Conservation (phyloP, 2,113 vertebrate species). For the Ascaphus truei region DNA sequence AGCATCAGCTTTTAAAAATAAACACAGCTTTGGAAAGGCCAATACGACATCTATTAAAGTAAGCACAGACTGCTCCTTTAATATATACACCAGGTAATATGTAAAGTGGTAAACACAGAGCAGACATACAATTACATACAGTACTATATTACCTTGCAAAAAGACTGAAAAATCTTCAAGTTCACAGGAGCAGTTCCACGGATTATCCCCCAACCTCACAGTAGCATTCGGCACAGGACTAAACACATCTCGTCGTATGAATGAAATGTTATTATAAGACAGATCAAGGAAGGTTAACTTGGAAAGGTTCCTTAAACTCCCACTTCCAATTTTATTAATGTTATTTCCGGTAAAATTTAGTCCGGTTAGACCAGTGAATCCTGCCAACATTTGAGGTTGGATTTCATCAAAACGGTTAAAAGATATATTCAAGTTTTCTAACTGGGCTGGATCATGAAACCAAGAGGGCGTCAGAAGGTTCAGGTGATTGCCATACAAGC, state of each 20-base stretch:
- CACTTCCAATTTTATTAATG: slow-evolving; percentile 40
- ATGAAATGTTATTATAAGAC: slow-evolving; percentile 55
- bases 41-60: too few species aligned
- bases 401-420: slow-evolving; percentile 46
- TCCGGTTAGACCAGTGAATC: slow-evolving; percentile 38
- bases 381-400: slow-evolving; percentile 4
- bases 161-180: slow-evolving; percentile 46
- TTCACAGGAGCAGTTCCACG: slow-evolving; percentile 63
- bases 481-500: slow-evolving; percentile 48
- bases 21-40: too few species aligned
- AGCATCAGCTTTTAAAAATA: too few species aligned
- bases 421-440: slow-evolving; percentile 43
- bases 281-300: slow-evolving; percentile 51
- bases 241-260: slow-evolving; percentile 43
- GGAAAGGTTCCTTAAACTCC: slow-evolving; percentile 41
- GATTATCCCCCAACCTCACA: slow-evolving; percentile 44
- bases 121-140: not conserved
- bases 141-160: slow-evolving; percentile 50
- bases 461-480: slow-evolving; percentile 43
- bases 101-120: not conserved
- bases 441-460: slow-evolving; percentile 43
- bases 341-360: slow-evolving; percentile 51
- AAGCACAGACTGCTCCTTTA: too few species aligned
- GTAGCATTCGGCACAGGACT: slow-evolving; percentile 5
- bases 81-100: too few species aligned